phyloP scores from a whole-genome alignment of 37 sponge, comb jelly and placozoan species.

The Geodia barretti region DNA sequence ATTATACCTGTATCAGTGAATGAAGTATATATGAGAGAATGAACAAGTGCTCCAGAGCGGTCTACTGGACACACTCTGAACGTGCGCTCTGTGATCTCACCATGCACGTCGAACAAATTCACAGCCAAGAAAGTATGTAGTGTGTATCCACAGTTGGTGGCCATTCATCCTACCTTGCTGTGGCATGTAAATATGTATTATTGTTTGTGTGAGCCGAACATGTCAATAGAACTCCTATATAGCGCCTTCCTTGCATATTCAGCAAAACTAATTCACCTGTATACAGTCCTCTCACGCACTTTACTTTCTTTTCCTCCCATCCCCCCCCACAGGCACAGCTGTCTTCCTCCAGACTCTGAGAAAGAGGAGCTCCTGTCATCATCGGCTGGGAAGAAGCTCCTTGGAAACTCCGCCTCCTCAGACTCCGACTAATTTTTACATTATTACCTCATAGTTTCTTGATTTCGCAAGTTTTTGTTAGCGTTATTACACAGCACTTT shows the following conservation, averaged over 20 bases:
- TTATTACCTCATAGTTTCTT: no score
- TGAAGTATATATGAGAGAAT: no score
- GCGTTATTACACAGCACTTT: no score
- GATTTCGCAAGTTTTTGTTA: no score
- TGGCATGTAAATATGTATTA: not conserved
- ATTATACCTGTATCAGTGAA: not conserved
- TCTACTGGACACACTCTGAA: no score
- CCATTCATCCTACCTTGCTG: no score
- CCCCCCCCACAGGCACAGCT: not conserved
- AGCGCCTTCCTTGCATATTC: not conserved
- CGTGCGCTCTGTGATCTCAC: no score
- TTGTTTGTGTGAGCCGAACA: not conserved
- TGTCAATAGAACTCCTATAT: not conserved
- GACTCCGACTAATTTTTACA: conserved; percentile 19
- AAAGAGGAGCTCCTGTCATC: not conserved
- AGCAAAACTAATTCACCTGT: not conserved
- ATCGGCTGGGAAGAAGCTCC: conserved; percentile 10
- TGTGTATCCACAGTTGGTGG: no score
- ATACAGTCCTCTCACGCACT: not conserved
- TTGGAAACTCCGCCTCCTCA: not conserved
- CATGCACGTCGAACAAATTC: no score
- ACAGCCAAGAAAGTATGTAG: no score
- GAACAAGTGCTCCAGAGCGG: no score
- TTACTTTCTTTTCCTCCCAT: not conserved
- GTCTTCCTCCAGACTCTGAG: conserved; percentile 35